Evolutionary conservation across 2,113 vertebrate genomes (phyloP).

Genomic region (Oxyruncus cristatus): DNA sequence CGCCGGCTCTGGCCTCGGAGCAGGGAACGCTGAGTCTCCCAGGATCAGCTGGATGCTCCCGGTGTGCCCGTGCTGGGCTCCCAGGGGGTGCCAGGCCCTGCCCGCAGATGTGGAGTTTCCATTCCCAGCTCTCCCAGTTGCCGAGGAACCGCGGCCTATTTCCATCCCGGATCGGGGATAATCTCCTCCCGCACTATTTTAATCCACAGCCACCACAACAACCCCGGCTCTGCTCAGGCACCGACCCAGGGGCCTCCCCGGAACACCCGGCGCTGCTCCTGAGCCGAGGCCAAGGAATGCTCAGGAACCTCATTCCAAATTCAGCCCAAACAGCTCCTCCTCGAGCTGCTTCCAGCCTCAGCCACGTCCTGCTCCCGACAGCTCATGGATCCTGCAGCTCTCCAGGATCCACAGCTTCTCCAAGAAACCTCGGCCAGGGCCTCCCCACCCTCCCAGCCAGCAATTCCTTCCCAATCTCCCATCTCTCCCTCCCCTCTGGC

Average conservation of each 20-base stretch:
- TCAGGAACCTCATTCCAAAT: neutral
- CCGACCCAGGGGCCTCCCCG: neutral
- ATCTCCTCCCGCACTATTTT: neutral
- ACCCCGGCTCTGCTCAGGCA: neutral
- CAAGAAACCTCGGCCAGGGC: neutral
- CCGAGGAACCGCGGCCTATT: neutral
- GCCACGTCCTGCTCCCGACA: neutral
- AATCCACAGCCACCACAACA: neutral
- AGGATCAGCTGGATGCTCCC: neutral
- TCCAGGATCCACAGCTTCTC: neutral
- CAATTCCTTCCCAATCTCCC: neutral
- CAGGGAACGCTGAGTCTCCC: neutral
- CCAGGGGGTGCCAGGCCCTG: neutral
- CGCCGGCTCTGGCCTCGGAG: neutral
- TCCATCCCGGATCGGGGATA: neutral
- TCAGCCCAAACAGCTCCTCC: neutral
- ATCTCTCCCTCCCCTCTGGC: rapidly evolving
- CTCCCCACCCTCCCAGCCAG: neutral
- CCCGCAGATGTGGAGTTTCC: neutral
- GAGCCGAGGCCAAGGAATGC: neutral
- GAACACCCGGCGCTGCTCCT: neutral
- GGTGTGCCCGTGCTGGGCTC: neutral
- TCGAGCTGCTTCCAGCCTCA: neutral
- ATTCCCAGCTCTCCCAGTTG: neutral
- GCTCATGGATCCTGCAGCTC: neutral